Percentiles rank a stretch among this genome's conserved stretches.
Evolutionary conservation across 2,113 vertebrate genomes (phyloP).

Genomic region (Zapus hudsonius): DNA sequence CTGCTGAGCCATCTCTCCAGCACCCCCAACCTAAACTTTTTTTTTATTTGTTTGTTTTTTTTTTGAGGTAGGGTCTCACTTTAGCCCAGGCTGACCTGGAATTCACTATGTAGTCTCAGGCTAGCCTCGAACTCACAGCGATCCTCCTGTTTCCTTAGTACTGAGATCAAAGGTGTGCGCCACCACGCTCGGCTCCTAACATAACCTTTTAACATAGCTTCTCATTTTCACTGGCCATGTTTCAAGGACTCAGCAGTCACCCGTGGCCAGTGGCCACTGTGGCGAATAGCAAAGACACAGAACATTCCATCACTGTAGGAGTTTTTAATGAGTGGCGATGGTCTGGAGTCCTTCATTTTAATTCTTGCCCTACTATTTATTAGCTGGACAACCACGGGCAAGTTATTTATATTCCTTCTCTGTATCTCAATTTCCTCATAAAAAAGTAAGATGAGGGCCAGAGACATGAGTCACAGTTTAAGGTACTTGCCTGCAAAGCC

Average conservation of each 20-base stretch:
- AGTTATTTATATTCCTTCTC: not conserved
- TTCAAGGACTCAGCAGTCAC: not conserved
- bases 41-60: too few species aligned
- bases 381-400: not conserved
- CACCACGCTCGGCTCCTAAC: too few species aligned
- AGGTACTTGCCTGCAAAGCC: too few species aligned
- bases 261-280: not conserved
- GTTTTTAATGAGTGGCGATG: not conserved
- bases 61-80: too few species aligned
- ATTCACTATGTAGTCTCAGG: too few species aligned
- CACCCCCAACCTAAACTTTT: too few species aligned
- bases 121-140: too few species aligned
- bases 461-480: too few species aligned
- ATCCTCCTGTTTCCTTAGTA: too few species aligned
- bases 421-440: not conserved
- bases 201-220: not conserved
- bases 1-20: not conserved
- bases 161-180: too few species aligned
- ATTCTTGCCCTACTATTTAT: not conserved
- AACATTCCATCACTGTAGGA: not conserved
- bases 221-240: not conserved
- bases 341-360: not conserved
- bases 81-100: too few species aligned
- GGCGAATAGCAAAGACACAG: not conserved
- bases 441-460: not conserved